phyloP scores from a whole-genome alignment of 2,113 vertebrate genomes.

The Serinus canaria region DNA sequence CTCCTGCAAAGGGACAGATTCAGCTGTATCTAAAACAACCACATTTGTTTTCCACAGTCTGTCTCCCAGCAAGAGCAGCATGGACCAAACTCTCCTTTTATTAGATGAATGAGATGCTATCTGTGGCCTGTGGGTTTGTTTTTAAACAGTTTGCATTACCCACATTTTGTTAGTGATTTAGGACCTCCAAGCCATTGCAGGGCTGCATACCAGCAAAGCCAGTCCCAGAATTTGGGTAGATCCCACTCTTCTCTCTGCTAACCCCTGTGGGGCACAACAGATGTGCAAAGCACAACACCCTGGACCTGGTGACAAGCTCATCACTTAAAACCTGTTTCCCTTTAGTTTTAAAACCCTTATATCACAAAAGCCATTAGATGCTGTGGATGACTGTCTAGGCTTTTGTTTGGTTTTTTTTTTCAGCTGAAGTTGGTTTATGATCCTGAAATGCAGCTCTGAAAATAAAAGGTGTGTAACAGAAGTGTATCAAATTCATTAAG shows the following conservation, averaged over 20 bases:
- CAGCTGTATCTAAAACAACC: not conserved
- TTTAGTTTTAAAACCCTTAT: not conserved
- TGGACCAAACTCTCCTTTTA: not conserved
- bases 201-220: not conserved
- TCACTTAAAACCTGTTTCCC: not conserved
- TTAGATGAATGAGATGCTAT: not conserved
- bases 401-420: not conserved
- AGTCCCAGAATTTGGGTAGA: not conserved
- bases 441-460: constrained; percentile 21
- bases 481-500: not conserved
- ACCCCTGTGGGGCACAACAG: not conserved
- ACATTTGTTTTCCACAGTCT: not conserved
- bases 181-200: not conserved
- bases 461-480: not conserved
- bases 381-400: not conserved
- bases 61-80: not conserved
- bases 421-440: not conserved
- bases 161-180: not conserved
- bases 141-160: not conserved
- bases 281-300: not conserved
- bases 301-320: not conserved
- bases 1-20: not conserved
- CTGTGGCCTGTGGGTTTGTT: constrained; percentile 18
- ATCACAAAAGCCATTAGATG: not conserved
- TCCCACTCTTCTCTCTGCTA: not conserved